Percentiles rank a stretch among this genome's conserved stretches.
phyloP scores from a whole-genome alignment of 2,113 vertebrate species.

The Ahaetulla prasina region DNA sequence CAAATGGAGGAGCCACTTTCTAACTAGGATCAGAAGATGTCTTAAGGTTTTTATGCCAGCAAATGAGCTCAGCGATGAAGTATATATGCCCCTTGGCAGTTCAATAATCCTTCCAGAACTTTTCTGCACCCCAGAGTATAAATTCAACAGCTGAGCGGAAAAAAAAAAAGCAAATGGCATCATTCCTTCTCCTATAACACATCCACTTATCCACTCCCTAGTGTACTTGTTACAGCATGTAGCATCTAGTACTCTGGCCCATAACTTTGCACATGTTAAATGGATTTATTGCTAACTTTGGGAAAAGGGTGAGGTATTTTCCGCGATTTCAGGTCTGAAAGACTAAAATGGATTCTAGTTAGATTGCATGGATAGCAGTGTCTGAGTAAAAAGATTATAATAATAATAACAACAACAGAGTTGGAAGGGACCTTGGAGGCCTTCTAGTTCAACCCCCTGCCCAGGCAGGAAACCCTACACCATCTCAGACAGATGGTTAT shows the following conservation, averaged over 20 bases:
- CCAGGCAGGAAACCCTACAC: too few relatives aligned
- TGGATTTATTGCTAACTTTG: background rate
- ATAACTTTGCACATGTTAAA: background rate
- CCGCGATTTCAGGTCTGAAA: background rate
- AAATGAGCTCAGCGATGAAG: rapidly evolving
- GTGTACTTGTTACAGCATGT: too few relatives aligned
- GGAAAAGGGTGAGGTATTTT: background rate
- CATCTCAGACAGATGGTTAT: too few relatives aligned
- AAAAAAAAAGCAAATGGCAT: rapidly evolving
- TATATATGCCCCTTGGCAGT: background rate
- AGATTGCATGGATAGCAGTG: background rate
- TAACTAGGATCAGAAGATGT: rapidly evolving
- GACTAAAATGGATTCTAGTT: background rate
- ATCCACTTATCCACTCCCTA: background rate
- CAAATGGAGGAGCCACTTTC: rapidly evolving
- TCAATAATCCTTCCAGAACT: rapidly evolving
- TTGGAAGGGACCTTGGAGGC: too few relatives aligned
- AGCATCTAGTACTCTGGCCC: background rate
- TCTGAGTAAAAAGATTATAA: background rate
- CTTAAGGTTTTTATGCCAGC: rapidly evolving
- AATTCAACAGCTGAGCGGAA: background rate
- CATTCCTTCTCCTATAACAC: background rate
- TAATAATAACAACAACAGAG: too few relatives aligned
- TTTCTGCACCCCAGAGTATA: conserved; percentile 18
- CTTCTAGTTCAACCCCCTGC: too few relatives aligned